Percentiles rank a stretch among this genome's conserved stretches.
Conservation (phyloP, 2,797 vertebrate genomes). For the Orestias chungarensis region DNA sequence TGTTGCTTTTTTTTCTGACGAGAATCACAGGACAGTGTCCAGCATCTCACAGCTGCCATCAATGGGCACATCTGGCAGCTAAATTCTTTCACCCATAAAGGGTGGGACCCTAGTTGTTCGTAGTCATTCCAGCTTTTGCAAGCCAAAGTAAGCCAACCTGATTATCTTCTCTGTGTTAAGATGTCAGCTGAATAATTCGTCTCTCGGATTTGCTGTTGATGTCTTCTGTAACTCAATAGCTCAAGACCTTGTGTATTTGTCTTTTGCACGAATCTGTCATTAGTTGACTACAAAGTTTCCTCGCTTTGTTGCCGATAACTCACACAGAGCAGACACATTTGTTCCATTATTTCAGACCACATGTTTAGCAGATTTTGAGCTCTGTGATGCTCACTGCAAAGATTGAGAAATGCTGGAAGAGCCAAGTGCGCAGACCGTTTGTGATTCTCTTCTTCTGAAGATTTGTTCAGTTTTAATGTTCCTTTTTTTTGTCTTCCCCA, state of each 20-base stretch:
- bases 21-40: slow-evolving; percentile 27
- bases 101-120: slow-evolving; percentile 2
- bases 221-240: slow-evolving; percentile 24
- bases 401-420: slow-evolving; percentile 21
- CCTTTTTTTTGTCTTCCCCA: slow-evolving; percentile 10
- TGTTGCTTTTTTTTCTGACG: slow-evolving; percentile 44
- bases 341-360: slow-evolving; percentile 32
- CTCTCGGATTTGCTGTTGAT: slow-evolving; percentile 20
- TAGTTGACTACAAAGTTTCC: slow-evolving; percentile 6
- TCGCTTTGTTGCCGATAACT: slow-evolving; percentile 26
- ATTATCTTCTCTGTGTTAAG: slow-evolving; percentile 37
- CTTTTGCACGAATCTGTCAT: slow-evolving; percentile 12
- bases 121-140: slow-evolving; percentile 23
- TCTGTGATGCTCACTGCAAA: slow-evolving; percentile 19
- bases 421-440: slow-evolving; percentile 17
- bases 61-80: slow-evolving; percentile 49
- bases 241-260: slow-evolving; percentile 13
- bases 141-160: slow-evolving; percentile 51
- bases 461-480: slow-evolving; percentile 34
- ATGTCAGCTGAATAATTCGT: slow-evolving; percentile 31
- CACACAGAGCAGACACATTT: slow-evolving; percentile 27
- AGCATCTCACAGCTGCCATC: slow-evolving; percentile 43
- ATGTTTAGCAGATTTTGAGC: slow-evolving; percentile 34
- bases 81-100: slow-evolving; percentile 38
- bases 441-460: slow-evolving; percentile 18